These are phyloP conservation scores for Drosophila peninsularis DNA, from an alignment of 2,888 invertebrate genomes.

Conservation along the genomic window DNA sequence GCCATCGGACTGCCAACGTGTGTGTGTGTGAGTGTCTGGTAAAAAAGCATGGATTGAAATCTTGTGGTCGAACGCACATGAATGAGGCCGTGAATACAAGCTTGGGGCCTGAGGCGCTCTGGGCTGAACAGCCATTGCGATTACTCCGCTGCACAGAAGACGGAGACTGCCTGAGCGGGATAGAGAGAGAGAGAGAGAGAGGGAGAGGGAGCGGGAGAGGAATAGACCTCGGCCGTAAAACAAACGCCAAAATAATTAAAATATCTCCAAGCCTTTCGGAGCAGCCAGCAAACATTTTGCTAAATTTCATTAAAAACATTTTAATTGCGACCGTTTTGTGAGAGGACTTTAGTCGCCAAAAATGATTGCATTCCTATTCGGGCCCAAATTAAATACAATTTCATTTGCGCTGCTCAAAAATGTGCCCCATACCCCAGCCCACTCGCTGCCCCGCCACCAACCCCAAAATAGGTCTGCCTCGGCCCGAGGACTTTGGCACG, in stretches of 20 bases:
- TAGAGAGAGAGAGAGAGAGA: neutral
- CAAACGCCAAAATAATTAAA: conserved; percentile 72
- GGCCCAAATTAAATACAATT: conserved; percentile 69
- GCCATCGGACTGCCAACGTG: conserved; percentile 4
- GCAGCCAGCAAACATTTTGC: conserved; percentile 56
- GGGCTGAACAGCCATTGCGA: conserved; percentile 28
- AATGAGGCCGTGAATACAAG: conserved; percentile 35
- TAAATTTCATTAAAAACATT: conserved; percentile 79
- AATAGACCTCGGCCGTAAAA: conserved; percentile 44
- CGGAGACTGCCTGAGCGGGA: neutral
- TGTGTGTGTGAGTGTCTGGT: conserved; percentile 3
- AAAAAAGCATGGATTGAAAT: conserved; percentile 29
- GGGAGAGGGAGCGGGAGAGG: neutral
- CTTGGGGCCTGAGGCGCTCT: neutral
- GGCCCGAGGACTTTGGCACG: conserved; percentile 68
- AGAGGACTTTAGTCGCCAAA: conserved; percentile 52
- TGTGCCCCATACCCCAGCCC: conserved; percentile 9
- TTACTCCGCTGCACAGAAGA: conserved; percentile 8
- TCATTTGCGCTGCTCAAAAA: conserved; percentile 51
- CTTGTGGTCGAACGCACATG: conserved; percentile 37
- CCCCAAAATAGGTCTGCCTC: conserved; percentile 2
- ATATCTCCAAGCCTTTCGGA: conserved; percentile 60
- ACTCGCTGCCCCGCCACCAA: conserved; percentile 4
- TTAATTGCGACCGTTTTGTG: conserved; percentile 76
- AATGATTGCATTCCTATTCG: conserved; percentile 72